These are phyloP conservation scores for Loripinus fragilis DNA, from an alignment of 2,888 invertebrate genomes.

Conservation along the genomic window DNA sequence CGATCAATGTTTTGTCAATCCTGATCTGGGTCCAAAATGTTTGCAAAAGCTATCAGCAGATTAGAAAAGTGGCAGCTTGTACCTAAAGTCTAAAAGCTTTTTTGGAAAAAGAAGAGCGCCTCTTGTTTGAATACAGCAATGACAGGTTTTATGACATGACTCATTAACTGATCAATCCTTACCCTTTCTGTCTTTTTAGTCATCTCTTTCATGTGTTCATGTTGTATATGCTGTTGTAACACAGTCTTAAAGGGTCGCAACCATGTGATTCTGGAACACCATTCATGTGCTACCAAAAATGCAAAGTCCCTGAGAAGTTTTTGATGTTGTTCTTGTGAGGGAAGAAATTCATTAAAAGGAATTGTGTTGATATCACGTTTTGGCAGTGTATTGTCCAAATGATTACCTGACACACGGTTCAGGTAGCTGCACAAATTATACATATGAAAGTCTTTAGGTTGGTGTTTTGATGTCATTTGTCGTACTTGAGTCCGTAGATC, in stretches of 20 bases:
- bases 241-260: slow-evolving; percentile 15
- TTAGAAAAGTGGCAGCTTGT: too few relatives aligned
- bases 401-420: slow-evolving; percentile 44
- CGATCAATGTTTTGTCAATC: too few relatives aligned
- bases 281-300: slow-evolving; percentile 25
- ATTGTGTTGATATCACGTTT: slow-evolving; percentile 21
- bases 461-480: slow-evolving; percentile 37
- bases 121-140: too few relatives aligned
- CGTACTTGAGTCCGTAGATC: slow-evolving; percentile 43
- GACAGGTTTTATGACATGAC: too few relatives aligned
- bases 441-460: slow-evolving; percentile 45
- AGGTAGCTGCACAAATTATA: slow-evolving; percentile 40
- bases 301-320: slow-evolving; percentile 23
- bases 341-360: slow-evolving; percentile 29
- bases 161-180: not conserved
- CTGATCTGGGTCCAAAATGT: too few relatives aligned
- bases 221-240: slow-evolving; percentile 20
- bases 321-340: not conserved
- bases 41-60: too few relatives aligned
- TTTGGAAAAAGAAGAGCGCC: too few relatives aligned
- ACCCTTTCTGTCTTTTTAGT: slow-evolving; percentile 19
- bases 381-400: slow-evolving; percentile 28
- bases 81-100: too few relatives aligned
- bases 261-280: slow-evolving; percentile 21
- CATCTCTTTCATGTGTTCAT: slow-evolving; percentile 29